Evolutionary conservation across 2,113 vertebrate genomes (phyloP).

Genomic region (Lampris megalopsis): DNA sequence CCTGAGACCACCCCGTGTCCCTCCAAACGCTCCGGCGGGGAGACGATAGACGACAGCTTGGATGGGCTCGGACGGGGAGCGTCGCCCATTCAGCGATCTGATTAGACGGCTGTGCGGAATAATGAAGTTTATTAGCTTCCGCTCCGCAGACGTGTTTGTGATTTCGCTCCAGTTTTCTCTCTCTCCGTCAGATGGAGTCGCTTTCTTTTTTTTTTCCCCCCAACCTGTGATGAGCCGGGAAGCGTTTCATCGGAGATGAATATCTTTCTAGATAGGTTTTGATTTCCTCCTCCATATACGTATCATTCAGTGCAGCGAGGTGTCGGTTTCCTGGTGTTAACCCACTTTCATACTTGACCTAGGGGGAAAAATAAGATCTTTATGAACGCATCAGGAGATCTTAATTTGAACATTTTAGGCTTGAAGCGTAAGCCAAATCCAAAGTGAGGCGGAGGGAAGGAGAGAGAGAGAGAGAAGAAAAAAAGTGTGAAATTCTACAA

Average conservation of each 20-base stretch:
- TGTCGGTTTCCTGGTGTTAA: conserved; percentile 8
- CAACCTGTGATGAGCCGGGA: not conserved
- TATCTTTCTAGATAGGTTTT: conserved; percentile 14
- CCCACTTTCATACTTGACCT: conserved; percentile 44
- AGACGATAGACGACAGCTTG: conserved; percentile 60
- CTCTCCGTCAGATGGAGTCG: conserved; percentile 7
- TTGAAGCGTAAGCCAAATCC: conserved; percentile 58
- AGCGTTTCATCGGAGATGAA: conserved; percentile 11
- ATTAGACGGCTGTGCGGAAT: conserved; percentile 43
- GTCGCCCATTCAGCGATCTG: conserved; percentile 25
- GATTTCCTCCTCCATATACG: no score
- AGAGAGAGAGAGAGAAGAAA: conserved; percentile 13
- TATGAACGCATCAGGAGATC: conserved; percentile 45
- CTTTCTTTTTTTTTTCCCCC: not conserved
- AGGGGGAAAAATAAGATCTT: not conserved
- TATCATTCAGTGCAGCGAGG: not conserved
- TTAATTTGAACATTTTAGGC: conserved; percentile 57
- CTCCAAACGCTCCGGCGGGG: conserved; percentile 53
- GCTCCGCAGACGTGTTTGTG: conserved; percentile 30
- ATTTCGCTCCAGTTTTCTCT: conserved; percentile 45
- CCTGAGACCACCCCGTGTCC: conserved; percentile 65
- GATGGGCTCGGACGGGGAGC: conserved; percentile 42
- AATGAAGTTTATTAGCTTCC: conserved; percentile 41
- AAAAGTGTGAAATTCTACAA: conserved; percentile 56
- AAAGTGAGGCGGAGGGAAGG: conserved; percentile 5